Base-by-base conservation (phyloP, 2,113 vertebrate genomes). In the Lates calcarifer region DNA sequence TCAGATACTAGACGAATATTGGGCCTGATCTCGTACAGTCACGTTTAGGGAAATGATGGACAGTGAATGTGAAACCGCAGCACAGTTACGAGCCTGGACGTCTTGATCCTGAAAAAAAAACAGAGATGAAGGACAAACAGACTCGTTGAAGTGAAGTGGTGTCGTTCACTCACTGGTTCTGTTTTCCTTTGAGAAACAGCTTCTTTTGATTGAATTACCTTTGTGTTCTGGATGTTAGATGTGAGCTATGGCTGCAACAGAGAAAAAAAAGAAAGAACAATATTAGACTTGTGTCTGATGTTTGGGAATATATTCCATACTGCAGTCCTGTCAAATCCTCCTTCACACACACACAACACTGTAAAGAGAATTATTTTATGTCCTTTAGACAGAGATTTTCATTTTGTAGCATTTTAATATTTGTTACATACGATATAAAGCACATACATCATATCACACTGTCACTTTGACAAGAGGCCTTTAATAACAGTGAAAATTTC, bases 101-200 rank as follows among this genome's bases (percentile, higher is more conserved):
- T 39, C n/a, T 15, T 26, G 45, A 33, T 60, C n/a, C 10, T 20
- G 58, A 58, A 55, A 61, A 3, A 51, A 85, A 86, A 89, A 68
- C 83, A 83, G 72, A 89, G 83, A 86, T 62, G 24, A 47, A 69
- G 15, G n/a, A 51, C 7, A 1, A 58, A 67, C n/a, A 70, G 66
- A n/a, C 35, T 4, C 33, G 13, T 4, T 81, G 58, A 74, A 29
- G n/a, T 28, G 72, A 14, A 63, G 60, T 61, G 24, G 53, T 29
- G 41, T 55, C 22, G 39, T 73, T 74, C 55, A 39, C 72, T 60
- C 67, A 28, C 20, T 13, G 5, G 35, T 47, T 74, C 60, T 56
- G 61, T 22, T 74, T 74, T 43, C 33, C 28, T 37, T 70, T 2
- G 15, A 55, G 4, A 56, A 15, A 15, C 24, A 2, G 4, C n/a